Evolutionary conservation across 2,888 invertebrate genomes (phyloP).

Genomic region (Hydroisotoma schaefferi): DNA sequence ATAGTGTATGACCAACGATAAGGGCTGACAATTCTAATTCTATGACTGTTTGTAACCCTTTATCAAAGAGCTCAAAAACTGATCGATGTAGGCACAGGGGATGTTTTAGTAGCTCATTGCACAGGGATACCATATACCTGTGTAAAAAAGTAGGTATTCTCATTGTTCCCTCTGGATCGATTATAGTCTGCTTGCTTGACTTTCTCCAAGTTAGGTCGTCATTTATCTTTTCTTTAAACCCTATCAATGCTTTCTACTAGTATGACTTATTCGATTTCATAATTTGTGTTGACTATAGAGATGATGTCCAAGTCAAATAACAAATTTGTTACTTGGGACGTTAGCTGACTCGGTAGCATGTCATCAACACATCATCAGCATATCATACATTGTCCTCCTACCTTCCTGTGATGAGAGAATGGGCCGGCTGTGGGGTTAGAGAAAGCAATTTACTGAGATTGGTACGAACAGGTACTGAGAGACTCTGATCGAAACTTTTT

Average conservation of each 20-base stretch:
- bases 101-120: no score
- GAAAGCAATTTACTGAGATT: slow-evolving; percentile 36
- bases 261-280: not conserved
- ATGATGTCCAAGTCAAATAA: no score
- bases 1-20: no score
- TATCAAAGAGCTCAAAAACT: not conserved
- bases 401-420: slow-evolving; percentile 8
- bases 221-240: not conserved
- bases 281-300: no score
- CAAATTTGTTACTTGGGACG: not conserved
- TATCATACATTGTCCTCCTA: no score
- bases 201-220: not conserved
- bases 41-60: not conserved
- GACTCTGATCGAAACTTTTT: slow-evolving; percentile 29
- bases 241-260: not conserved
- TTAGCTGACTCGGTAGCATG: not conserved
- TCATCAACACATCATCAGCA: slow-evolving; percentile 9
- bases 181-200: slow-evolving; percentile 1
- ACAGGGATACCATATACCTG: no score
- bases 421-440: no score
- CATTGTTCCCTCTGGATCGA: slow-evolving; percentile 5
- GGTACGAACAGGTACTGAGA: slow-evolving; percentile 31
- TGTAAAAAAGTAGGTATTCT: not conserved
- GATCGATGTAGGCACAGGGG: not conserved
- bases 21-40: no score